These are phyloP conservation scores for Metopolophium dirhodum DNA, from an alignment of 1,140 invertebrate genomes.

Conservation along the genomic window DNA sequence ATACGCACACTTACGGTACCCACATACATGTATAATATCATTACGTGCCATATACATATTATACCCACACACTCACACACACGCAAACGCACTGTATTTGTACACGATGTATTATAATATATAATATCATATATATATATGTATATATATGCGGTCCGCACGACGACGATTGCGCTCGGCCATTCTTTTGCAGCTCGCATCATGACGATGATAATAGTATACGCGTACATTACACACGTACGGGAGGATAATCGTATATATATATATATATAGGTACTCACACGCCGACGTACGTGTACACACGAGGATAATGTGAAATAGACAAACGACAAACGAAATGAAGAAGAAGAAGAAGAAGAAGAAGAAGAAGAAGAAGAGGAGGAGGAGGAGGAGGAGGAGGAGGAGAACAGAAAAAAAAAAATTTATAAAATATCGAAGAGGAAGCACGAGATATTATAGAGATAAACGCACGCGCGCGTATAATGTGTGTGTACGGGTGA, in stretches of 20 bases:
- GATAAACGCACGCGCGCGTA: too few species aligned
- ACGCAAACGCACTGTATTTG: not conserved
- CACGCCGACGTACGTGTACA: not conserved
- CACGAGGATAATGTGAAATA: not conserved
- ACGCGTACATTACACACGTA: not conserved
- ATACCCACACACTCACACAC: too few species aligned
- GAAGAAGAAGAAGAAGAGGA: not conserved
- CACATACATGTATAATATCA: not conserved
- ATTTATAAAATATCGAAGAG: too few species aligned
- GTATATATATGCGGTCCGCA: not conserved
- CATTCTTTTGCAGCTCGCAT: conserved; percentile 27
- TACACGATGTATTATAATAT: not conserved
- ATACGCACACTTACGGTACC: not conserved
- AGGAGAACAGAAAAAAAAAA: not conserved
- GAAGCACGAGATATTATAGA: too few species aligned
- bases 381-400: too few species aligned
- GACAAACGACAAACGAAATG: not conserved
- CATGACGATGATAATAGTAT: not conserved
- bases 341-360: not conserved
- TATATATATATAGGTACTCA: not conserved
- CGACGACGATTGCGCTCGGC: not conserved
- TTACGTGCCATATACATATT: too few species aligned
- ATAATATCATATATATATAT: too few species aligned
- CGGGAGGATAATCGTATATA: not conserved
- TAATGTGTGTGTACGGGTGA: too few species aligned